Conservation (phyloP, 2,113 vertebrate species). For the Leucoraja erinaceus region DNA sequence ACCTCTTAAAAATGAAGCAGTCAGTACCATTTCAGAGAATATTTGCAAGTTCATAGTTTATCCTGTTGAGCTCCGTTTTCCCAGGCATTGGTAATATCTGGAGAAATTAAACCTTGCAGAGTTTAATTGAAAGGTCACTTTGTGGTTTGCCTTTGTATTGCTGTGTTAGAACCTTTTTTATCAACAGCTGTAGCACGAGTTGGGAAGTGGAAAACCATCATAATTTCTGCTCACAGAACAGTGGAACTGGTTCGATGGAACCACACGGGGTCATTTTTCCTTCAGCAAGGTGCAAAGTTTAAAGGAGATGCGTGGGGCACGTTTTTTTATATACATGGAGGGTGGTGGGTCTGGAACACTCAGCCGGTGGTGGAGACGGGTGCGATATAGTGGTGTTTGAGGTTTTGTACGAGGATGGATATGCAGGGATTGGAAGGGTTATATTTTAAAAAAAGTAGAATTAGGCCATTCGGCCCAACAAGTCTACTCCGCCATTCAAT, state of each 20-base stretch:
- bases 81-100: neutral
- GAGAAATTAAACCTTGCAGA: neutral
- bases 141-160: neutral
- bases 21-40: neutral
- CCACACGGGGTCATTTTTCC: neutral
- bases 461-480: too few relatives aligned
- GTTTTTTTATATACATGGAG: too few relatives aligned
- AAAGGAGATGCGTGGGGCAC: too few relatives aligned
- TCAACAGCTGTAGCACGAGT: neutral
- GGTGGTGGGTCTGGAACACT: too few relatives aligned
- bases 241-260: neutral
- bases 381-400: too few relatives aligned
- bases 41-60: neutral
- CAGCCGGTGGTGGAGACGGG: too few relatives aligned
- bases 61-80: neutral
- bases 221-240: neutral
- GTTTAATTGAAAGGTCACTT: slow-evolving; percentile 13
- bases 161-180: neutral
- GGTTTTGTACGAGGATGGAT: too few relatives aligned
- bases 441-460: too few relatives aligned
- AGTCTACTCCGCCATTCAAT: too few relatives aligned
- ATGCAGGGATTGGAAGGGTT: too few relatives aligned
- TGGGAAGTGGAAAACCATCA: neutral
- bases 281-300: neutral
- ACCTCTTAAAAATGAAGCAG: slow-evolving; percentile 10